Evolutionary conservation across 2,113 vertebrate genomes (phyloP), one percentile per base, ranked within the genome.

Genomic region (Isurus oxyrinchus): DNA sequence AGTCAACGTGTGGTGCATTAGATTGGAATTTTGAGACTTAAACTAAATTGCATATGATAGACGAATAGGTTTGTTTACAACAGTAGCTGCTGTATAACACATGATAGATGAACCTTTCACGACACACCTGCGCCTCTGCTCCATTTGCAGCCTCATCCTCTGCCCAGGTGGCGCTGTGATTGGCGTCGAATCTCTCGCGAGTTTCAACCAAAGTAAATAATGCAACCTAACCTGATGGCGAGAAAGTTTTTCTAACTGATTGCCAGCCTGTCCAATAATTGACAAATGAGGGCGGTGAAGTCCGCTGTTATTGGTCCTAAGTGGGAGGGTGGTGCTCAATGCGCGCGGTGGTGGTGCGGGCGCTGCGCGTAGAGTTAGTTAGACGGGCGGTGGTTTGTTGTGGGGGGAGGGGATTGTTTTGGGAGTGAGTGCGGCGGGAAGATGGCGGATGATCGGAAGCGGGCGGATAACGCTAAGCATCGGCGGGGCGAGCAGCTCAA

Each of bases 401-500:
- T 25, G 88, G 55, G 88, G 0, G 55, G 63, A 14, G 49, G 88
- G 88, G 55, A 16, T 25, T 57, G 61, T n/a, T 19, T 69, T 44
- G 10, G 5, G 2, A 67, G 16, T 14, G 59, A 21, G 67, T n/a
- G 13, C 16, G 6, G 61, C 84, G 59, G 27, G 99, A 99, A 99
- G 99, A 99, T 99, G 99, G 99, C 99, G 98, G 99, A 99, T 25
- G 94, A 95, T 72, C 40, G 94, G 14, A 95, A 72, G 94, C 94
- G 94, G 63, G 94, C 94, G 94, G 94, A 95, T 6, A 95, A 95
- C 98, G 99, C 99, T 97, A 99, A 99, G 98, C 99, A 99, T 98
- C 99, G 99, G 97, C 98, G 99, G 98, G 99, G 99, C 97, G 99
- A 99, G 97, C 99, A 99, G 98, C 97, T 99, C 95, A 99, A 99